Base-by-base conservation (phyloP, 2,888 invertebrate genomes). In the Latheticus oryzae region DNA sequence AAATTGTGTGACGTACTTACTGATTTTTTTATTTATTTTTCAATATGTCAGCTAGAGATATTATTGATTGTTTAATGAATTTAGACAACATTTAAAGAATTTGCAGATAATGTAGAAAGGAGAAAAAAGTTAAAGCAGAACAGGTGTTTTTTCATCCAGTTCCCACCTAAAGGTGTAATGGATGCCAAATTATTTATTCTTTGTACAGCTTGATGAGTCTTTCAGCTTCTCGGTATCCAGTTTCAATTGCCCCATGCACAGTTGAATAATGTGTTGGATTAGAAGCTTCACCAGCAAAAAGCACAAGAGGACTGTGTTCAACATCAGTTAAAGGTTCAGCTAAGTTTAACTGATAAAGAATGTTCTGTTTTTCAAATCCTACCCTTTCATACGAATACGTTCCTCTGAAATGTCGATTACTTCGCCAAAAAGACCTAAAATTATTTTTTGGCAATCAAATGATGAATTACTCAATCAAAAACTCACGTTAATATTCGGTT, bases 401-500 rank as follows among this genome's bases (percentile, higher is more conserved):
- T n/a, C 70, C 71, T 24, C 64, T 54, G 16, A 69, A 70, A 37
- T 69, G 55, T 0, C 65, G 64, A 57, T 70, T 69, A 0, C 55
- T 54, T 23, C 60, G 61, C 71, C 70, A 71, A 4, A 53, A 32
- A 4, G 66, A 62, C 11, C 69, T 70, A 50, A 13, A 42, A 42
- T 5, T 26, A 35, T 2, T 37, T 4, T 13, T n/a, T n/a, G n/a
- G n/a, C n/a, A n/a, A n/a, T n/a, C n/a, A n/a, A n/a, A n/a, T n/a
- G n/a, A n/a, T n/a, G n/a, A n/a, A n/a, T n/a, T n/a, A n/a, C n/a
- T n/a, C n/a, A 11, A 32, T 2, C 13, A 32, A 13, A 32, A 28
- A 28, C 30, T 60, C 67, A 74, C 75, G 64, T 67, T 15, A 70
- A 47, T n/a, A 74, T 63, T 19, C 59, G 21, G 45, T 64, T 64